These are phyloP conservation scores for Luidia sarsii DNA, from an alignment of 53 echinoderm and acorn worm species.

Conservation along the genomic window DNA sequence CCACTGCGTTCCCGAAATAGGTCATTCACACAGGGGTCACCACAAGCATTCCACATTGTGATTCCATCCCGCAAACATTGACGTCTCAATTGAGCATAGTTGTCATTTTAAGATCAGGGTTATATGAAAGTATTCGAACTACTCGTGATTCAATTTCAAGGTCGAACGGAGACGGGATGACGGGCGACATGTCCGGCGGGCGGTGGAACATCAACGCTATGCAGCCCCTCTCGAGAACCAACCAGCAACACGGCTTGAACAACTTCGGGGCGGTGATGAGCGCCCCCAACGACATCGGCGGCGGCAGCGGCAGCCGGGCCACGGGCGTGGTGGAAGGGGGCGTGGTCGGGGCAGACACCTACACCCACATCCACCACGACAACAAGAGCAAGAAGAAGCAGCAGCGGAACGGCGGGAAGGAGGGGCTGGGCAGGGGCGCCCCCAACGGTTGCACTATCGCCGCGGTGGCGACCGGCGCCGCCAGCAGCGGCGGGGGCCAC, in stretches of 20 bases:
- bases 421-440: too few relatives aligned
- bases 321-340: too few relatives aligned
- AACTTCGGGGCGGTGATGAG: background rate
- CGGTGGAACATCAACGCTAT: slow-evolving; percentile 11
- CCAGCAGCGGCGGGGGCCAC: slow-evolving; percentile 1
- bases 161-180: background rate
- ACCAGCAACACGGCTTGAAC: slow-evolving; percentile 1
- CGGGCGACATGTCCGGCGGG: background rate
- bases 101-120: too few relatives aligned
- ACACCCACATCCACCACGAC: background rate
- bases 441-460: background rate
- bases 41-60: too few relatives aligned
- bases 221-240: background rate
- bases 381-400: slow-evolving; percentile 7
- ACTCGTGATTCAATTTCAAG: background rate
- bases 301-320: too few relatives aligned
- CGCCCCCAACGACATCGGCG: background rate
- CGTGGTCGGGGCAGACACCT: too few relatives aligned
- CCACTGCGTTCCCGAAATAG: too few relatives aligned
- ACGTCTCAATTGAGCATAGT: too few relatives aligned
- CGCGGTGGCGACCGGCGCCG: background rate
- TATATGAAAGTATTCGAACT: too few relatives aligned
- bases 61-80: too few relatives aligned
- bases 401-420: too few relatives aligned
- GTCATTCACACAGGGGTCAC: too few relatives aligned